Conservation (phyloP, 2,113 vertebrate genomes). For the Plestiodon gilberti region DNA sequence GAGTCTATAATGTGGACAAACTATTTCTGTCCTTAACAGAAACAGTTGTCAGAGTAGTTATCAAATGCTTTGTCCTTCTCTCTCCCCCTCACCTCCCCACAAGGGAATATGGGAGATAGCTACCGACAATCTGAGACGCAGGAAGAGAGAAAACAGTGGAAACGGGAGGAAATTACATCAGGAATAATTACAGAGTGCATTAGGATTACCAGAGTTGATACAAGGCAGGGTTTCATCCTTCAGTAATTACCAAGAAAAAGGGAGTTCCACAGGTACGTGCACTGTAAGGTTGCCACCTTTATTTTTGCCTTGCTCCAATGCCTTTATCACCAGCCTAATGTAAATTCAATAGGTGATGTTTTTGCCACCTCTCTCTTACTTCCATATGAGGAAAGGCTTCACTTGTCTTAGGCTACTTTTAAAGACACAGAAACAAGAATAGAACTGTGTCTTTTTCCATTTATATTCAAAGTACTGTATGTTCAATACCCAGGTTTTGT, state of each 20-base stretch:
- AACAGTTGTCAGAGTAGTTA: background rate
- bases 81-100: background rate
- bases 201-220: background rate
- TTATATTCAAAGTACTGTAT: background rate
- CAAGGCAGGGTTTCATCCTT: constrained; percentile 5
- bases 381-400: background rate
- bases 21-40: background rate
- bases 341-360: background rate
- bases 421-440: background rate
- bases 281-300: background rate
- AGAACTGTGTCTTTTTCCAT: background rate
- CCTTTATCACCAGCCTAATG: background rate
- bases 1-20: background rate
- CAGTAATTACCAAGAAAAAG: constrained; percentile 1
- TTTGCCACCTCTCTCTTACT: background rate
- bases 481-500: background rate
- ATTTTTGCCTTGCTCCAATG: background rate
- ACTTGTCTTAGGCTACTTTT: background rate
- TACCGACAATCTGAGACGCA: background rate
- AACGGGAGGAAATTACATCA: constrained; percentile 20
- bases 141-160: background rate
- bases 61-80: background rate
- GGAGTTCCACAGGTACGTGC: background rate
- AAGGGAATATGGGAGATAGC: background rate
- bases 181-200: constrained; percentile 8